These are phyloP conservation scores for Choristoneura fumiferana DNA, from an alignment of 1,140 invertebrate species.

Conservation along the genomic window DNA sequence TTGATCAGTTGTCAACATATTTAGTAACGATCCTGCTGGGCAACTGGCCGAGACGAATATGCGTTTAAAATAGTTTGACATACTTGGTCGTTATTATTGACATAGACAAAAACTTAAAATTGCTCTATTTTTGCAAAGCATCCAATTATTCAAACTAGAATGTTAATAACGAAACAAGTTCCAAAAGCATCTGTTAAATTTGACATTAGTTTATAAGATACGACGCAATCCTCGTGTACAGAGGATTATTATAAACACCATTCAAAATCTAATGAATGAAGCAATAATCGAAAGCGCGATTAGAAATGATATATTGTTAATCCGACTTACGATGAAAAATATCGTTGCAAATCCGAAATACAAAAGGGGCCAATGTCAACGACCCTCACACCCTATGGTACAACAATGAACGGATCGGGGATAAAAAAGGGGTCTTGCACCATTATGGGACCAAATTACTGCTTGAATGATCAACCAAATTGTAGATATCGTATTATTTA, in stretches of 20 bases:
- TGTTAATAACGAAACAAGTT: background rate
- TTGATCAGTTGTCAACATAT: too few relatives aligned
- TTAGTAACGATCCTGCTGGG: background rate
- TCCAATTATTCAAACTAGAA: too few relatives aligned
- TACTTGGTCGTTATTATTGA: slow-evolving; percentile 7
- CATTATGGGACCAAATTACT: slow-evolving; percentile 61
- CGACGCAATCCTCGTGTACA: slow-evolving; percentile 24
- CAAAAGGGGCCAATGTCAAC: slow-evolving; percentile 69
- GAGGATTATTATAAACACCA: slow-evolving; percentile 35
- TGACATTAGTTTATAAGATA: slow-evolving; percentile 19
- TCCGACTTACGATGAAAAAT: slow-evolving; percentile 54
- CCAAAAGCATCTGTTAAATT: background rate
- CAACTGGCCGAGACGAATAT: background rate
- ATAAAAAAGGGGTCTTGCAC: slow-evolving; percentile 56
- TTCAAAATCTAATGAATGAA: slow-evolving; percentile 17
- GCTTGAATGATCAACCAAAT: slow-evolving; percentile 53
- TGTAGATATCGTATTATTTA: slow-evolving; percentile 40
- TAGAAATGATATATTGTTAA: slow-evolving; percentile 61
- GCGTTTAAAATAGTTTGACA: background rate
- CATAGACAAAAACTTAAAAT: too few relatives aligned
- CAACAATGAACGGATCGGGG: slow-evolving; percentile 62
- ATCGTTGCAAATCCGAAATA: slow-evolving; percentile 59
- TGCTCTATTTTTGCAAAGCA: too few relatives aligned
- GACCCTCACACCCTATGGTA: slow-evolving; percentile 57
- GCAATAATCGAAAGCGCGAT: slow-evolving; percentile 44